A percentile compares a stretch with the other conserved stretches of the same genome.
Conservation (phyloP, 2,797 vertebrate genomes). For the Salarias fasciatus region DNA sequence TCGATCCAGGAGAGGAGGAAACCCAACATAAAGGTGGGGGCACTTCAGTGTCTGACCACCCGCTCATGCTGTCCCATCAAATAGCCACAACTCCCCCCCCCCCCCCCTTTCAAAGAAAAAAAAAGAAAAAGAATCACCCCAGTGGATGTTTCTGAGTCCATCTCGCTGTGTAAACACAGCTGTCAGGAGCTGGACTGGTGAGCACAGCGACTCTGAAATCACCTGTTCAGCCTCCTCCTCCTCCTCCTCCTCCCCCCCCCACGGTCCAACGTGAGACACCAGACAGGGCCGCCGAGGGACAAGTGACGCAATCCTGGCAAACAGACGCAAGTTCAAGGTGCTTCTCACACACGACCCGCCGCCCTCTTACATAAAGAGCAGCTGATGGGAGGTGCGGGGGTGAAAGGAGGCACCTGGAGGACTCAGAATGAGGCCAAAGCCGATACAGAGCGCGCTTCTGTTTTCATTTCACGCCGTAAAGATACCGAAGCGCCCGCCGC, state of each 20-base stretch:
- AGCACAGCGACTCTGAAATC: constrained; percentile 52
- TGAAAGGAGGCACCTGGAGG: background rate
- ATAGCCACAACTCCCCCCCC: no score
- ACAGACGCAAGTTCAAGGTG: constrained; percentile 77
- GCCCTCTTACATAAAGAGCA: constrained; percentile 67
- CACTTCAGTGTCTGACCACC: no score
- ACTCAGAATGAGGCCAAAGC: background rate
- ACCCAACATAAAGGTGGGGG: no score
- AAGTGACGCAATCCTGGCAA: constrained; percentile 70
- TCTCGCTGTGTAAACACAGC: constrained; percentile 77
- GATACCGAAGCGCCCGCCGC: background rate
- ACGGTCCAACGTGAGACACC: background rate
- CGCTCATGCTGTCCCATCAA: no score
- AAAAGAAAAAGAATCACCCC: no score
- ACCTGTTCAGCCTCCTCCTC: constrained; percentile 58
- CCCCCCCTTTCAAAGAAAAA: no score
- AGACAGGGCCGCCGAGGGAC: constrained; percentile 45
- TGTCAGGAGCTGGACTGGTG: constrained; percentile 36
- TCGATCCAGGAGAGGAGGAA: constrained; percentile 42
- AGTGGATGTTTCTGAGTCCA: constrained; percentile 41
- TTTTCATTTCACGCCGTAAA: no score
- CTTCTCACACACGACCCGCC: constrained; percentile 56
- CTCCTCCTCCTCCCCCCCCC: background rate
- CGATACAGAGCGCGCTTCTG: no score
- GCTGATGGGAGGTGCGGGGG: no score